Base-by-base conservation (phyloP, 2,888 invertebrate genomes). In the Resseliella maxima region DNA sequence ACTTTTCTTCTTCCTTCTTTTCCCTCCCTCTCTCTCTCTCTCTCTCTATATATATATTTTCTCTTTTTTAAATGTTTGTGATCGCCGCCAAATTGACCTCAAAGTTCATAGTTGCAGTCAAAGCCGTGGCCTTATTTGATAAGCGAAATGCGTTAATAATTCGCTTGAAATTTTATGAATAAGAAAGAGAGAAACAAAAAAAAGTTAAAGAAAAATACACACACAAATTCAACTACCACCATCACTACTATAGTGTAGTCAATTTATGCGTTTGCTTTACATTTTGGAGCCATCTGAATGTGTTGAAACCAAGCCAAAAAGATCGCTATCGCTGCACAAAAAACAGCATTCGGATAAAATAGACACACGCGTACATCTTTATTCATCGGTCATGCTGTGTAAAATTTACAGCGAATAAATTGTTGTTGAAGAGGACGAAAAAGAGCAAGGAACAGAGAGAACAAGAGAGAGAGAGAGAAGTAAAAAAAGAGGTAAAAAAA, bases 321-420 rank as follows among this genome's bases (percentile, higher is more conserved):
- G 72, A 35, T n/a, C n/a, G 15, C 59, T 24, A 59, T 59, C 59
- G 24, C 41, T 18, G 31, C 0, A 72, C 2, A 72, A 72, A n/a
- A 72, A 10, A 18, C 72, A 35, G 18, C 46, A 72, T 31, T 72
- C 72, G 31, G 72, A 72, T 72, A 31, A 72, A 72, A 35, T 72
- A 72, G 72, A 72, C 72, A 31, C n/a, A 72, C 72, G 72, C 72
- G 72, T 72, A 72, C 72, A 72, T 72, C 72, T 72, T 72, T 72
- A 72, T 72, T 72, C 72, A 72, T 72, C 72, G 72, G 46, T 72
- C 18, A 15, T 72, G 31, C 72, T 21, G 21, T 31, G 72, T 72
- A 72, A 27, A 72, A 72, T 72, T 72, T 72, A 35, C 72, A 72
- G 72, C 72, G 72, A 72, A 72, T 72, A 72, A 72, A 72, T 35